Conservation (phyloP, 2,113 vertebrate genomes). For the Trichechus manatus region DNA sequence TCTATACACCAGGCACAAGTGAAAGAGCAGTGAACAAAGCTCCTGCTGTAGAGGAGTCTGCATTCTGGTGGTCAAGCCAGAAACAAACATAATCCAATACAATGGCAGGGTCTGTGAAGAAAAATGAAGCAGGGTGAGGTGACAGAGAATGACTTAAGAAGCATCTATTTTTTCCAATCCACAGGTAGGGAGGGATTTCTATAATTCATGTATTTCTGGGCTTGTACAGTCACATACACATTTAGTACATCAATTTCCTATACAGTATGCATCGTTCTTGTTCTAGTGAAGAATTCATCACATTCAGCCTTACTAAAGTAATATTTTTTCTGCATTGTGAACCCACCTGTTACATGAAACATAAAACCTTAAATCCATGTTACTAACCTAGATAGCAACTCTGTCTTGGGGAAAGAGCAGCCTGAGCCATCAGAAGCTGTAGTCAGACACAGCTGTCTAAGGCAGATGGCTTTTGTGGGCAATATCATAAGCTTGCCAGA, state of each 20-base stretch:
- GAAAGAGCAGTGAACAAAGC: slow-evolving; percentile 23
- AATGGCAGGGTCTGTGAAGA: neutral
- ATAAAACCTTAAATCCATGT: slow-evolving; percentile 66
- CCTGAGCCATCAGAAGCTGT: slow-evolving; percentile 38
- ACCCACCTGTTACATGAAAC: slow-evolving; percentile 62
- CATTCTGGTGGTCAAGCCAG: neutral
- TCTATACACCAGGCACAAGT: neutral
- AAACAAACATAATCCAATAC: slow-evolving; percentile 25
- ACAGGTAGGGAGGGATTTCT: neutral
- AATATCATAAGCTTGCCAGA: slow-evolving; percentile 76
- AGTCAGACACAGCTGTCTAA: slow-evolving; percentile 77
- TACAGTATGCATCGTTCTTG: neutral
- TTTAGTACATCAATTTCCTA: slow-evolving; percentile 14
- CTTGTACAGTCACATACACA: neutral
- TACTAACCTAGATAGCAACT: slow-evolving; percentile 58
- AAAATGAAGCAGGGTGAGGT: neutral
- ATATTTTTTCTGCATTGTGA: slow-evolving; percentile 47
- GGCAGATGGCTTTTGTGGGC: slow-evolving; percentile 79
- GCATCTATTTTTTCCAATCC: neutral
- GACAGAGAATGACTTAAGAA: neutral
- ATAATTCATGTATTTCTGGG: neutral
- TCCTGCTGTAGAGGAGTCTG: neutral
- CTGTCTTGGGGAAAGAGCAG: slow-evolving; percentile 64
- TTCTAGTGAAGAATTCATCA: neutral
- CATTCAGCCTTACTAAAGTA: slow-evolving; percentile 47